Evolutionary conservation across 2,797 vertebrate species (phyloP), one percentile per base, ranked within the genome.

Genomic region (Leptatherina wallacei): DNA sequence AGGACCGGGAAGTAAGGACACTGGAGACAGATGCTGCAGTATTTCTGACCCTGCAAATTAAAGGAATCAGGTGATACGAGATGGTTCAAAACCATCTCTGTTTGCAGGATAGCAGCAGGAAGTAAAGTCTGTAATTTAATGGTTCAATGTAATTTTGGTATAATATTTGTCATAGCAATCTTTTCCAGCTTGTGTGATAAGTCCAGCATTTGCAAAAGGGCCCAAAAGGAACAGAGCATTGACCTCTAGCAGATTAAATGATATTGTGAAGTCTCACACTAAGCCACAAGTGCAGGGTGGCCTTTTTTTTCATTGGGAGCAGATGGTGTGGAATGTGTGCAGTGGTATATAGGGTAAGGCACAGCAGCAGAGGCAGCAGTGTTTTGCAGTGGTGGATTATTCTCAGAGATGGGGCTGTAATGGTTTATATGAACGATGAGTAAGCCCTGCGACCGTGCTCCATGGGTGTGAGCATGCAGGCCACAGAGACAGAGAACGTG

Each of bases 11-110:
- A 92, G 92, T 92, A 92, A 84, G 88, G 71, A 91, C 93, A 80
- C 89, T 83, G 82, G 85, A 92, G 85, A 85, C 87, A 86, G 92
- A 94, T 90, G 92, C 84, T 92, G 88, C 79, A 79, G 85, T 82
- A 83, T 92, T 94, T 95, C 94, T 95, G 95, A 94, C 86, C 81
- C 77, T 90, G 78, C 82, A 94, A 95, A 93, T 82, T 82, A 93
- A 92, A 84, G 89, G 88, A 93, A 93, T 86, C 91, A 92, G 76
- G 49, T 86, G 74, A 91, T 85, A 84, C 73, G 60, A 29, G 36
- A 61, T 40, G 58, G 62, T 69, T 78, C 40, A 60, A 80, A 90
- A 83, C 67, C 84, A 81, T 73, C 5, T 56, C n/a, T 77, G 67
- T 29, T 44, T 40, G 56, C 40, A 61, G 27, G 9, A 32, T 33